A percentile compares a stretch with the other conserved stretches of the same genome.
Evolutionary conservation across 2,113 vertebrate genomes (phyloP).

Genomic region (Vulpes vulpes): DNA sequence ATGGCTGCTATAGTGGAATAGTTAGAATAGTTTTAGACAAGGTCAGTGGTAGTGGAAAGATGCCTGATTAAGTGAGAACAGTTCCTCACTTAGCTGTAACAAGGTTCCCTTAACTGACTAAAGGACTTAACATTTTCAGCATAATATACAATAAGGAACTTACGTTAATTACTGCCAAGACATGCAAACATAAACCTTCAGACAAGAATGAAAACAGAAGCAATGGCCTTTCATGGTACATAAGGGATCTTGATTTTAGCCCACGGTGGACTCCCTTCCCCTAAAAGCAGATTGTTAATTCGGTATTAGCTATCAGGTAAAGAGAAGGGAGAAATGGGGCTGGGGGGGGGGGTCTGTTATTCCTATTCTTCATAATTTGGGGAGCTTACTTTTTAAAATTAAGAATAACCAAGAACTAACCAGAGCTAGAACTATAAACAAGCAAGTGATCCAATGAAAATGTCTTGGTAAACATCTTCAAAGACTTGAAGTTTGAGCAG

Average conservation of each 20-base stretch:
- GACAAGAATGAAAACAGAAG: conserved; percentile 16
- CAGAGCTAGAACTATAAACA: too few relatives aligned
- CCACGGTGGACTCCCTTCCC: not conserved
- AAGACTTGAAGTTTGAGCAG: too few relatives aligned
- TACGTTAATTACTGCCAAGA: not conserved
- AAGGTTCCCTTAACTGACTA: not conserved
- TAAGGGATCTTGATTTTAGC: conserved; percentile 39
- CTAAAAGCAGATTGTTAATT: conserved; percentile 43
- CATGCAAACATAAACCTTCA: conserved; percentile 48
- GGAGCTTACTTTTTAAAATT: not conserved
- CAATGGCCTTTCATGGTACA: not conserved
- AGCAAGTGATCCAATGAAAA: too few relatives aligned
- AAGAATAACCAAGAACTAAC: not conserved
- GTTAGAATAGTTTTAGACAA: conserved; percentile 27
- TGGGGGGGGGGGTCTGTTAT: not conserved
- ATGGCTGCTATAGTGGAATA: not conserved
- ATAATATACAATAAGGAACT: conserved; percentile 4
- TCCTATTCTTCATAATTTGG: conserved; percentile 30
- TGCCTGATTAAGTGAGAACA: conserved; percentile 4
- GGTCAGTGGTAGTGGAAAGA: not conserved
- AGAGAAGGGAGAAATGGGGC: not conserved
- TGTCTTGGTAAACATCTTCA: too few relatives aligned
- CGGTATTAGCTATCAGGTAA: not conserved
- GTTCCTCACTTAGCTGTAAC: not conserved
- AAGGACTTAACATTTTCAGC: conserved; percentile 37